Base-by-base conservation (phyloP, 53 echinoderm and acorn worm species). In the Paelopatides confundens region DNA sequence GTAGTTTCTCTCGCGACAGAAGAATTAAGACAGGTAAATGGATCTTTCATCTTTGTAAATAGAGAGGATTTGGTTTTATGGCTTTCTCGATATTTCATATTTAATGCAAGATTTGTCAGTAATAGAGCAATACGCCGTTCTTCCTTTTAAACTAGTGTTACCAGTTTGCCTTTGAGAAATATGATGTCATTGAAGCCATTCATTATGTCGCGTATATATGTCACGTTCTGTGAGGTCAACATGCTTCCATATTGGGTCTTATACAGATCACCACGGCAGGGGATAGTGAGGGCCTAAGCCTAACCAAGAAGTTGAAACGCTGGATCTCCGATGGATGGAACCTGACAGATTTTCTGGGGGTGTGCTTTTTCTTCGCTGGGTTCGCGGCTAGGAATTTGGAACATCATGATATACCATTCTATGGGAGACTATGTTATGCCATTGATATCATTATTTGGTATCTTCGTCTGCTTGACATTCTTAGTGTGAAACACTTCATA, bases 251-350 rank as follows among this genome's bases (percentile, higher is more conserved):
- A 8, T 82, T 5, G 37, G n/a, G 27, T 64, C 37, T 21, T 51
- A n/a, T n/a, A 6, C 62, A 95, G 95, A 40, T 93, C 10, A 23
- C 89, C 31, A 93, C 91, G 89, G 85, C 91, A 76, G 95, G 93
- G 63, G 93, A 95, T 33, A 89, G 91, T 34, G 93, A 91, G 18
- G 88, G 87, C 3, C 71, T 91, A 2, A 94, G 91, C 6, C 89
- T 91, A 24, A 65, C 82, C 39, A 89, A 95, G n/a, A 95, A 95
- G 78, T 74, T 86, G 17, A 89, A 90, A 89, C 94, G 91, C 90
- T 97, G 97, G 97, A 93, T 91, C 3, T 92, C 93, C 17, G 93
- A 97, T 21, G 87, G 85, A 40, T 97, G 97, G 97, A 97, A 97
- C 63, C 51, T 97, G 6, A 91, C 91, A 89, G 97, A 97, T 37